Evolutionary conservation across 2,888 invertebrate genomes (phyloP).

Genomic region (Ptychoptera contaminata): DNA sequence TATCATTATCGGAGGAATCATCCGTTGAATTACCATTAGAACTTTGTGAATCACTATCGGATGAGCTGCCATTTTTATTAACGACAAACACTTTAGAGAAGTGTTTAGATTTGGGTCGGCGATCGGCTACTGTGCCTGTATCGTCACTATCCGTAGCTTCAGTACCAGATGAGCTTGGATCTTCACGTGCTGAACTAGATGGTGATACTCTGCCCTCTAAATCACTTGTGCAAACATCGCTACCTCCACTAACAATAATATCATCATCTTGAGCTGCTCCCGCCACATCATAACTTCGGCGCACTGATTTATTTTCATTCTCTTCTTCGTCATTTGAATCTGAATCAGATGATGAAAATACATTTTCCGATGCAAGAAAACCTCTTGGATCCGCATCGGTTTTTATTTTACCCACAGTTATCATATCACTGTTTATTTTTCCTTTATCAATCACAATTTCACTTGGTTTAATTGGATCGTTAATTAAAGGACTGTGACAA

Average conservation of each 20-base stretch:
- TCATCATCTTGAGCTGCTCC: constrained; percentile 14
- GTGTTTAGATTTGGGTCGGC: constrained; percentile 31
- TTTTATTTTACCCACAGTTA: constrained; percentile 15
- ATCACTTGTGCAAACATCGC: constrained; percentile 18
- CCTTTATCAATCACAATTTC: constrained; percentile 1
- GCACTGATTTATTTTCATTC: constrained; percentile 11
- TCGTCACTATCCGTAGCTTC: constrained; percentile 34
- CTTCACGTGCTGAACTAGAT: constrained; percentile 33
- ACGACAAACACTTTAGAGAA: constrained; percentile 55
- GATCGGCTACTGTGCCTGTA: constrained; percentile 39
- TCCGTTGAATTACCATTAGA: constrained; percentile 36
- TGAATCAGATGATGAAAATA: constrained; percentile 33
- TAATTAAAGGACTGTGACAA: not conserved
- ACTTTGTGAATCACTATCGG: constrained; percentile 39
- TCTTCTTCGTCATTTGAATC: constrained; percentile 15
- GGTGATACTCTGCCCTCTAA: constrained; percentile 18
- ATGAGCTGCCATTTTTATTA: constrained; percentile 44
- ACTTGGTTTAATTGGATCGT: not conserved
- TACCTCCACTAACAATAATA: constrained; percentile 11
- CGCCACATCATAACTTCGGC: constrained; percentile 24
- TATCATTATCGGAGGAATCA: constrained; percentile 48
- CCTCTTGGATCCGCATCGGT: constrained; percentile 16
- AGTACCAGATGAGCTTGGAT: constrained; percentile 25
- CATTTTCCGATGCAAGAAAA: constrained; percentile 36
- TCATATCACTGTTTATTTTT: constrained; percentile 12